phyloP scores from a whole-genome alignment of 1,140 invertebrate species.

The Danaus plexippus region DNA sequence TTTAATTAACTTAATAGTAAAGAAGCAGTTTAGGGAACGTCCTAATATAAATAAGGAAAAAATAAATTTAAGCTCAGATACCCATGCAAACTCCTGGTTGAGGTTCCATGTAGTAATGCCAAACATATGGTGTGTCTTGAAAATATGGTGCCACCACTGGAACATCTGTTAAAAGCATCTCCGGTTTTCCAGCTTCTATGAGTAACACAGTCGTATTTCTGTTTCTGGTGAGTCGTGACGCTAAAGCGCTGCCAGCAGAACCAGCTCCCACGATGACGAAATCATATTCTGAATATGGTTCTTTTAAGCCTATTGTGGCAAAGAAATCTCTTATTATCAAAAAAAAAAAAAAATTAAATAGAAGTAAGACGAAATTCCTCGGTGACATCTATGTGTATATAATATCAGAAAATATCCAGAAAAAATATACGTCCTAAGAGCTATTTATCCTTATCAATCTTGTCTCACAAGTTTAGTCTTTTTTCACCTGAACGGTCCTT shows the following conservation, averaged over 20 bases:
- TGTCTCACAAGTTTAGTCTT: no score
- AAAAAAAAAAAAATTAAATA: slow-evolving; percentile 17
- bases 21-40: no score
- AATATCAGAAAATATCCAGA: no score
- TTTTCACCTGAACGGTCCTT: no score
- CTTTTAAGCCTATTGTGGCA: slow-evolving; percentile 28
- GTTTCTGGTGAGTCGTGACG: slow-evolving; percentile 76
- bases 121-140: slow-evolving; percentile 77
- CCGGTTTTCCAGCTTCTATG: slow-evolving; percentile 77
- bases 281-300: slow-evolving; percentile 76
- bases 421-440: no score
- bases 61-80: slow-evolving; percentile 6
- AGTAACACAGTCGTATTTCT: slow-evolving; percentile 75
- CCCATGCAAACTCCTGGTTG: slow-evolving; percentile 75
- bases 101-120: slow-evolving; percentile 80
- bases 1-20: no score
- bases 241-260: slow-evolving; percentile 73
- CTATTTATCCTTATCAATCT: no score
- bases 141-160: slow-evolving; percentile 75
- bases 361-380: neutral
- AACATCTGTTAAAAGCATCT: slow-evolving; percentile 77
- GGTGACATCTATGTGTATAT: no score
- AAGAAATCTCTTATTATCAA: no score
- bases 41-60: no score
- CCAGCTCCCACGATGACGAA: slow-evolving; percentile 90